Conservation (phyloP, 2,113 vertebrate genomes). For the Scomber colias region DNA sequence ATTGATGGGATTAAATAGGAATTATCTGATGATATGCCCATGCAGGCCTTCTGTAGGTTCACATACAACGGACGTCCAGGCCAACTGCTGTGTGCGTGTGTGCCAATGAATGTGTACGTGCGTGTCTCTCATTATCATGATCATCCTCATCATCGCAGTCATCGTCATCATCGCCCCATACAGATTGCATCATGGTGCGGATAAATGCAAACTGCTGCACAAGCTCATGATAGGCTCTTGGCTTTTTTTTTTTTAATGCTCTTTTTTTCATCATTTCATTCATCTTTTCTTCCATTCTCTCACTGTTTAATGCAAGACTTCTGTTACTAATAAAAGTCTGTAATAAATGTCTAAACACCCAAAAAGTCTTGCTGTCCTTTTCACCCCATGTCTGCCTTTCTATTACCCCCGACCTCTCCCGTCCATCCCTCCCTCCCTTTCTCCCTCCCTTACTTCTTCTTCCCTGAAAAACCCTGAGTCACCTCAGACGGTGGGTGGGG, state of each 20-base stretch:
- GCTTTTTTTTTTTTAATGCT: background rate
- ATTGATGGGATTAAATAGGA: constrained; percentile 85
- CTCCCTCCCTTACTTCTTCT: constrained; percentile 17
- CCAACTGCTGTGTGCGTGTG: constrained; percentile 42
- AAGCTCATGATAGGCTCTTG: background rate
- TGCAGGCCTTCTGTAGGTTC: constrained; percentile 63
- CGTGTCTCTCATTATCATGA: constrained; percentile 49
- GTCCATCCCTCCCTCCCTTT: too few relatives aligned
- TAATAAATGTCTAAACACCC: constrained; percentile 12
- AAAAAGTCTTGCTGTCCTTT: background rate
- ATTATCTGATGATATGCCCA: constrained; percentile 80
- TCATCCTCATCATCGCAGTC: constrained; percentile 46
- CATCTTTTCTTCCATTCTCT: constrained; percentile 7
- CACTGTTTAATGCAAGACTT: background rate
- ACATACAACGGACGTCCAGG: constrained; percentile 46
- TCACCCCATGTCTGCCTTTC: background rate
- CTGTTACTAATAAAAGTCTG: constrained; percentile 17
- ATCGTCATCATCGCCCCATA: constrained; percentile 53
- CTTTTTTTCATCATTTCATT: too few relatives aligned
- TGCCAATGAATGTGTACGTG: background rate
- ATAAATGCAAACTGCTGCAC: constrained; percentile 6
- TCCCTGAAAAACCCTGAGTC: constrained; percentile 68
- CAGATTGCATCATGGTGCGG: constrained; percentile 44
- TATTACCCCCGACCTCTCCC: background rate
- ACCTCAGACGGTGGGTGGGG: constrained; percentile 72